These are phyloP conservation scores for Drosophila serrata DNA, from an alignment of 1,140 invertebrate genomes.

Conservation along the genomic window DNA sequence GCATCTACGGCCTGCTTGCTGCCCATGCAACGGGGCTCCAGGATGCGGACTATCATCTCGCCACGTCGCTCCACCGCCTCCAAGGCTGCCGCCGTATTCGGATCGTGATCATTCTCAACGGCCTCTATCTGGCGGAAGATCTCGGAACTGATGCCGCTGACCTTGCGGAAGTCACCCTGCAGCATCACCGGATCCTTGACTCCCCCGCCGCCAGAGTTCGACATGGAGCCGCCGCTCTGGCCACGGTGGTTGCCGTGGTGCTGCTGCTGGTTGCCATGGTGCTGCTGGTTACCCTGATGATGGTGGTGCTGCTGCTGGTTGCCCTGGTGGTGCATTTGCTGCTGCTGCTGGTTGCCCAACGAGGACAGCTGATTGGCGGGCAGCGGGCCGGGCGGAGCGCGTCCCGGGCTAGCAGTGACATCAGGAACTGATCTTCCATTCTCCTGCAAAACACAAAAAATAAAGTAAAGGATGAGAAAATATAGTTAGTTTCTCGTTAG, in stretches of 20 bases:
- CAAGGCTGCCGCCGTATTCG: conserved; percentile 94
- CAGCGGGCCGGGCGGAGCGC: conserved; percentile 90
- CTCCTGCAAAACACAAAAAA: conserved; percentile 88
- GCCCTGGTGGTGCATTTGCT: conserved; percentile 85
- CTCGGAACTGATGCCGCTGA: conserved; percentile 95
- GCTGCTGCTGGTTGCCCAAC: conserved; percentile 77
- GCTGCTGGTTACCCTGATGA: conserved; percentile 56
- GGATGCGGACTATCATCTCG: conserved; percentile 97
- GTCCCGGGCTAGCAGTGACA: conserved; percentile 94
- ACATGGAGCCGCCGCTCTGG: conserved; percentile 50
- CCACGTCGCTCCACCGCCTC: conserved; percentile 95
- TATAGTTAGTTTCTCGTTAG: conserved; percentile 22
- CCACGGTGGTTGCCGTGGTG: conserved; percentile 74
- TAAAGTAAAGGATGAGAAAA: conserved; percentile 52
- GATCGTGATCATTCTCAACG: conserved; percentile 97
- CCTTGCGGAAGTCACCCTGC: conserved; percentile 97
- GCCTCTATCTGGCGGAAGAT: conserved; percentile 98
- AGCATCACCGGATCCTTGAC: conserved; percentile 94
- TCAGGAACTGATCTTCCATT: conserved; percentile 95
- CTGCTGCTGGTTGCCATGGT: conserved; percentile 85
- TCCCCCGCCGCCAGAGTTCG: conserved; percentile 77
- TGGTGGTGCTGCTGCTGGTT: conserved; percentile 71
- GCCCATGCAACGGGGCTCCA: conserved; percentile 94
- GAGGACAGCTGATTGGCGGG: conserved; percentile 87
- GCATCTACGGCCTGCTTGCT: conserved; percentile 91